Percentiles rank a stretch among this genome's conserved stretches.
These are phyloP conservation scores for Anabas testudineus DNA, from an alignment of 2,797 vertebrate species.

Conservation along the genomic window DNA sequence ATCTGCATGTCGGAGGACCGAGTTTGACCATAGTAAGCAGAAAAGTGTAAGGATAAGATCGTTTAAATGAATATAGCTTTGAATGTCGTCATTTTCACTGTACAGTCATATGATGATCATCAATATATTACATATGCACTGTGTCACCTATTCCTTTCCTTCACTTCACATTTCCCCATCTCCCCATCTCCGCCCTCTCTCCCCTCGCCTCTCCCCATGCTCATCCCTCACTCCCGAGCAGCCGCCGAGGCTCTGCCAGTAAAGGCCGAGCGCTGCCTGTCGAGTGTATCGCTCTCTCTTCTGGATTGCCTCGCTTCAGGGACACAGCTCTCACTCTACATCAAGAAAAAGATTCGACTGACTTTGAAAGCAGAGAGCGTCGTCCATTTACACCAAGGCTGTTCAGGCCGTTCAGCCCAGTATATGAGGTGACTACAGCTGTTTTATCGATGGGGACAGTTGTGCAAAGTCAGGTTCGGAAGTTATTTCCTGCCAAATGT, in stretches of 20 bases:
- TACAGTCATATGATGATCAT: not conserved
- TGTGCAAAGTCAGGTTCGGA: constrained; percentile 26
- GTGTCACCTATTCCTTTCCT: constrained; percentile 5
- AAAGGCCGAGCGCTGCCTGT: constrained; percentile 46
- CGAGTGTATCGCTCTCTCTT: constrained; percentile 60
- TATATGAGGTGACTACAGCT: constrained; percentile 26
- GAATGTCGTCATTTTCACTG: not conserved
- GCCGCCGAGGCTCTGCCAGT: constrained; percentile 29
- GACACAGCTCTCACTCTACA: constrained; percentile 47
- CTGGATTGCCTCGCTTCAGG: constrained; percentile 62
- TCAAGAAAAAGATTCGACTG: constrained; percentile 62
- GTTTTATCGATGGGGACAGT: constrained; percentile 34
- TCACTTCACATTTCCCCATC: not conserved
- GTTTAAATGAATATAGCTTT: not conserved
- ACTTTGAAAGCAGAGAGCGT: constrained; percentile 56
- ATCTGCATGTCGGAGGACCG: constrained; percentile 16
- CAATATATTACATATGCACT: not conserved
- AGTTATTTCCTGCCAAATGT: constrained; percentile 22
- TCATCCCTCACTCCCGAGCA: constrained; percentile 16
- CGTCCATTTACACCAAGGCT: constrained; percentile 46
- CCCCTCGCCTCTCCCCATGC: not conserved
- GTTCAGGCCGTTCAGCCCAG: constrained; percentile 37
- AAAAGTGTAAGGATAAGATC: constrained; percentile 4
- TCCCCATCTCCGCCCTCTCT: no score
- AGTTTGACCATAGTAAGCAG: constrained; percentile 43